These are phyloP conservation scores for Zalophus californianus DNA, from an alignment of 2,797 vertebrate genomes.

Conservation along the genomic window DNA sequence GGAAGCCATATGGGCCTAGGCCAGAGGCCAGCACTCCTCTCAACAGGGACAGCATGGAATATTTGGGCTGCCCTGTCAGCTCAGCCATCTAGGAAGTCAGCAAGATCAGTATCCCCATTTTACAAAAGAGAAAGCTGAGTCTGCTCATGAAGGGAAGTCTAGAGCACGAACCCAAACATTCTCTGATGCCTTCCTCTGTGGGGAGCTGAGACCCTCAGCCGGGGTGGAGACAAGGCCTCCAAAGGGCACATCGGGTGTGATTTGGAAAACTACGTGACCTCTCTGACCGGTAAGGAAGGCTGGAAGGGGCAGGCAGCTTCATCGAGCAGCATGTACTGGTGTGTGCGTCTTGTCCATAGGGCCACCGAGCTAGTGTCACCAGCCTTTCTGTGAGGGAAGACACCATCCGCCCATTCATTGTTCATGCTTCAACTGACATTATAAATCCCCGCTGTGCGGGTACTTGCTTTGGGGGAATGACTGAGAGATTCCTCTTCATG, in stretches of 20 bases:
- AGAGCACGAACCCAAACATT: neutral
- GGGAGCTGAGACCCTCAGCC: too few relatives aligned
- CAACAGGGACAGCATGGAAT: fast-evolving
- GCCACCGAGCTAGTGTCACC: fast-evolving
- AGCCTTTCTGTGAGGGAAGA: neutral
- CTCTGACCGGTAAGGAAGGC: fast-evolving
- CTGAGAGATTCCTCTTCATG: neutral
- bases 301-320: neutral
- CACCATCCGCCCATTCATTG: fast-evolving
- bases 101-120: neutral
- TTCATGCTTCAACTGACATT: neutral
- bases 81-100: neutral
- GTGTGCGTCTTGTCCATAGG: neutral
- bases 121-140: neutral
- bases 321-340: fast-evolving
- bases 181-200: fast-evolving
- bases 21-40: neutral
- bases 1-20: neutral
- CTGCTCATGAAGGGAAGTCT: neutral
- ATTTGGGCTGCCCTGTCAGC: too few relatives aligned
- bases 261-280: neutral
- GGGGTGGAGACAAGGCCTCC: neutral
- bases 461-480: neutral
- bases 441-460: neutral
- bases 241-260: fast-evolving